Base-by-base conservation (phyloP, 2,797 vertebrate species). In the Arctocebus calabarensis region DNA sequence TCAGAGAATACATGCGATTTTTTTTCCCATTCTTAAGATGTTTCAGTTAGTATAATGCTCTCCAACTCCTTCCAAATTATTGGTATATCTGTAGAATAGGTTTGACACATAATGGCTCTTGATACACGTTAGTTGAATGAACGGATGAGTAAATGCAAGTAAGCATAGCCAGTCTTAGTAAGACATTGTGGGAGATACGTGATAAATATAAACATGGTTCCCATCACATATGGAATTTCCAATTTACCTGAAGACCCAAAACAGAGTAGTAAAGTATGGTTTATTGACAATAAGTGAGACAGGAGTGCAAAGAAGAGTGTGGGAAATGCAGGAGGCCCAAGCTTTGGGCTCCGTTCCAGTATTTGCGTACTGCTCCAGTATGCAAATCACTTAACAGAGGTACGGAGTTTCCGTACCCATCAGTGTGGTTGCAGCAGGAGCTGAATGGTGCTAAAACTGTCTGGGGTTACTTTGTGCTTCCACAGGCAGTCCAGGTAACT, bases 321-420 rank as follows among this genome's bases (percentile, higher is more conserved):
- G 88, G 92, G 94, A 97, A 97, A 95, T 75, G 71, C 59, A 84
- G 93, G 91, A 96, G 90, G 68, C 45, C 62, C 64, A 57, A 83
- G 23, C 5, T 45, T 7, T 55, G 43, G 62, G 78, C 84, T 95
- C 61, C 84, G 64, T 91, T 87, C 70, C 91, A 96, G 83, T 84
- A 96, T 97, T 96, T 95, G 83, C 96, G 73, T 89, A 70, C 17
- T 84, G 94, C 22, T 92, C 59, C 90, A 85, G 48, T 78, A 97
- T 94, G 94, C 96, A 97, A 96, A 97, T 96, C 29, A 91, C 48
- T 88, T 97, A 95, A 86, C 96, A 84, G 91, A 87, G 75, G 43
- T 86, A 91, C 89, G 96, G 89, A 97, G 92, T 97, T 97, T 97
- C 92, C 94, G 95, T 97, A 94, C 83, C 89, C 94, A 95, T 73